Base-by-base conservation (phyloP, 2,888 invertebrate species). In the Drosophila rellima region DNA sequence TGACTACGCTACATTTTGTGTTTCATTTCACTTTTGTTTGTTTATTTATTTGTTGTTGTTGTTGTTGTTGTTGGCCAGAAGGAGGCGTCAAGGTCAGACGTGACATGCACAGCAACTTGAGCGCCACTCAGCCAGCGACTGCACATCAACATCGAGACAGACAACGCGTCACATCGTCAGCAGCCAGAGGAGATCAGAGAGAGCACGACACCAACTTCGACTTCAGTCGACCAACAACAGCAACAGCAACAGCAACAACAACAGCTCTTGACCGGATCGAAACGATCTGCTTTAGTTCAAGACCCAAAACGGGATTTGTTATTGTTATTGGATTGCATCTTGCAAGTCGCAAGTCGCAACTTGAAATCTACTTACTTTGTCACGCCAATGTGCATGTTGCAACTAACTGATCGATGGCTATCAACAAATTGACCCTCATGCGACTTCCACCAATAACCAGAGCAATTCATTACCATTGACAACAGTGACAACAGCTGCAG, bases 351-450 rank as follows among this genome's bases (percentile, higher is more conserved):
- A 8, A 50, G 45, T 35, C 26, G 48, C 48, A 44, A 55, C 44
- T 47, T 64, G 74, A 70, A 61, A 59, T 70, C 47, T 39, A 48
- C 47, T 61, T 56, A 69, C 45, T 76, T 74, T 72, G 76, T 74
- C 79, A 76, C 80, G 81, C 79, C 77, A 71, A 77, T 78, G 81
- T 81, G 79, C 79, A 80, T 78, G 81, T 78, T 78, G 81, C 68
- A 80, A 59, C 31, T 35, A 48, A 56, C 63, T 48, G 56, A 47
- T 42, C 68, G 70, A 68, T 76, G 81, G 60, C 66, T 74, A 81
- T 79, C 80, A 72, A 74, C 71, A 81, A 77, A 81, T 77, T 77
- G 80, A 81, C 80, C 81, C 77, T 81, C 78, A 80, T 51, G 47
- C 59, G 35, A 37, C 55, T 39, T 54, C 56, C 74, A 33, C 61